phyloP scores from a whole-genome alignment of 2,888 invertebrate species.

The Eristalinus aeneus region DNA sequence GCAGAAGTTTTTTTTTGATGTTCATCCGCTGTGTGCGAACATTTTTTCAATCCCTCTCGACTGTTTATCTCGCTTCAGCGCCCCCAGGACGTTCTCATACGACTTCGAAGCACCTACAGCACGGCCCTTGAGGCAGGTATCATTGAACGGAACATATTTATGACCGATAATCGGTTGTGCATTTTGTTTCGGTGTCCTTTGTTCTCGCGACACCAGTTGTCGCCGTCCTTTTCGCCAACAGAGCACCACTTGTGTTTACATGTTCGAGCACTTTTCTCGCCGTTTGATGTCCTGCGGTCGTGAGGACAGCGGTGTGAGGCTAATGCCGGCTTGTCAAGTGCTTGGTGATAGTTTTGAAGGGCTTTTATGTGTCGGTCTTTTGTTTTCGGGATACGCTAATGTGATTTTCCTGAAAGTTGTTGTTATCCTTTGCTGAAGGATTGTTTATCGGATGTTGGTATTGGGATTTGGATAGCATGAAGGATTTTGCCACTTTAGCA shows the following conservation, averaged over 20 bases:
- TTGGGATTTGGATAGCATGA: conserved; percentile 1
- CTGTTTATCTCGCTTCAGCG: conserved; percentile 15
- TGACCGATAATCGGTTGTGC: conserved; percentile 62
- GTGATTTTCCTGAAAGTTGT: conserved; percentile 1
- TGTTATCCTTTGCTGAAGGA: conserved; percentile 7
- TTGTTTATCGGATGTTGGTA: conserved; percentile 6
- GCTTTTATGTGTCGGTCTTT: conserved; percentile 37
- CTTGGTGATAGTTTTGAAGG: conserved; percentile 48
- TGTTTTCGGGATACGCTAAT: conserved; percentile 14
- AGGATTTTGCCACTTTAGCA: conserved; percentile 30
- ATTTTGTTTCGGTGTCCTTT: conserved; percentile 66
- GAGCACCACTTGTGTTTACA: conserved; percentile 52
- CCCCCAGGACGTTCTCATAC: conserved; percentile 24
- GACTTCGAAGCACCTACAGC: conserved; percentile 31
- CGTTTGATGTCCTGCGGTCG: conserved; percentile 49
- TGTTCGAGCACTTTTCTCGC: conserved; percentile 42
- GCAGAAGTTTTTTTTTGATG: conserved; percentile 18
- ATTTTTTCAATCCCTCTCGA: conserved; percentile 4
- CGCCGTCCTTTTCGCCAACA: conserved; percentile 51
- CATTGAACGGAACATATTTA: conserved; percentile 65
- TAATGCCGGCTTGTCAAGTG: conserved; percentile 54
- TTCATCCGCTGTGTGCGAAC: conserved; percentile 20
- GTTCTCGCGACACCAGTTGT: conserved; percentile 52
- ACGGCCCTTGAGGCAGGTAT: conserved; percentile 44
- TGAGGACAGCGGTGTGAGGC: conserved; percentile 8